Evolutionary conservation across 92 coral and sea anemone genomes (phyloP).

Genomic region (Galaxea fascicularis): DNA sequence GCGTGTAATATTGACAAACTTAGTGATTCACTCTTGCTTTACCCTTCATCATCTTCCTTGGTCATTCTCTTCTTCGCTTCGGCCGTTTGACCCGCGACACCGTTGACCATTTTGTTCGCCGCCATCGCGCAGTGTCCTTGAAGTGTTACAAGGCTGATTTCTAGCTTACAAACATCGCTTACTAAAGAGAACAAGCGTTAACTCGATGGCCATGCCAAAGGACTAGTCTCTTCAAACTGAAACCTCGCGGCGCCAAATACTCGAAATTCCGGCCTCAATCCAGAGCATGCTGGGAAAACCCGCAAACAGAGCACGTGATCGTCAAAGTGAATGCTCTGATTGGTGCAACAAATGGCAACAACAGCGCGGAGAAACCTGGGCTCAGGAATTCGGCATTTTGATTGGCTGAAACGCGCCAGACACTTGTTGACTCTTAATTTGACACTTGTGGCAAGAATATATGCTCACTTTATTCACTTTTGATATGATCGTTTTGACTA

Average conservation of each 20-base stretch:
- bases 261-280: slow-evolving; percentile 77
- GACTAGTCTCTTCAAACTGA: slow-evolving; percentile 76
- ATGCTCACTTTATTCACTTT: slow-evolving; percentile 50
- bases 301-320: slow-evolving; percentile 73
- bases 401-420: slow-evolving; percentile 69
- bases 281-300: slow-evolving; percentile 95
- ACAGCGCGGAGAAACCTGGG: slow-evolving; percentile 13
- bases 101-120: slow-evolving; percentile 78
- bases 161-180: slow-evolving; percentile 68
- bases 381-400: slow-evolving; percentile 15
- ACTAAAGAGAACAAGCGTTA: slow-evolving; percentile 16
- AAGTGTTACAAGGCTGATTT: slow-evolving; percentile 35
- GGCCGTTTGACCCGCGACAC: slow-evolving; percentile 68
- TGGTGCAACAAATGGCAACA: slow-evolving; percentile 44
- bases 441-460: slow-evolving; percentile 41
- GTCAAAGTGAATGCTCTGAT: slow-evolving; percentile 20
- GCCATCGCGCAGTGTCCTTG: slow-evolving; percentile 75
- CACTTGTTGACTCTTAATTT: slow-evolving; percentile 54
- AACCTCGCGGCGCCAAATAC: slow-evolving; percentile 81
- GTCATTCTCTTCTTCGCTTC: slow-evolving; percentile 93
- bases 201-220: slow-evolving; percentile 67
- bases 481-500: slow-evolving; percentile 66
- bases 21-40: slow-evolving; percentile 30
- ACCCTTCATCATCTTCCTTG: slow-evolving; percentile 97
- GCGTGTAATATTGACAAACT: slow-evolving; percentile 73